A percentile compares a stretch with the other conserved stretches of the same genome.
Evolutionary conservation across 2,797 vertebrate genomes (phyloP).

Genomic region (Anableps anableps): DNA sequence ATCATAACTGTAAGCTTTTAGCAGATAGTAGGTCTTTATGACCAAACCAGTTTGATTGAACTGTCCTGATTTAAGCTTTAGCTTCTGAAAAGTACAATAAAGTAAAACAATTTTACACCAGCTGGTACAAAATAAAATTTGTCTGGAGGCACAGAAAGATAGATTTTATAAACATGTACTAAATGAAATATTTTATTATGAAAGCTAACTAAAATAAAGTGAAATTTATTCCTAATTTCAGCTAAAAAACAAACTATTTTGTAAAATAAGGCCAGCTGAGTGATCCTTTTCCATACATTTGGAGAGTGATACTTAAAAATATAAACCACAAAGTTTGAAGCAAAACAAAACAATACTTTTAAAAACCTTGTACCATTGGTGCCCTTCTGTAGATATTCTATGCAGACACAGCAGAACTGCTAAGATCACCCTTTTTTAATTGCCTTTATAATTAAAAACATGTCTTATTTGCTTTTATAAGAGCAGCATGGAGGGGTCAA

Average conservation of each 20-base stretch:
- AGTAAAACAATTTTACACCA: no score
- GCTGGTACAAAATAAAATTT: no score
- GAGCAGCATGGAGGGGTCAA: background rate
- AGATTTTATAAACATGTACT: no score
- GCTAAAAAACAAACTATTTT: background rate
- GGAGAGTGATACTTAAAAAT: background rate
- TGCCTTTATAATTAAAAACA: background rate
- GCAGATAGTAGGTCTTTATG: constrained; percentile 27
- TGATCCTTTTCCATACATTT: background rate
- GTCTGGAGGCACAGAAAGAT: no score
- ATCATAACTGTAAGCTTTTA: constrained; percentile 13
- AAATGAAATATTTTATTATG: no score
- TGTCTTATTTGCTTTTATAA: background rate
- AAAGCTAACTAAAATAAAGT: no score
- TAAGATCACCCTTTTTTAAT: background rate
- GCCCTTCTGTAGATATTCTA: background rate
- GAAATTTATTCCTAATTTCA: no score
- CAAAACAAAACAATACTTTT: background rate
- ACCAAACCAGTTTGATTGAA: constrained; percentile 6
- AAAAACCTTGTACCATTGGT: background rate
- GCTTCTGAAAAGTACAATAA: constrained; percentile 1
- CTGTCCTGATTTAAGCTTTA: constrained; percentile 8
- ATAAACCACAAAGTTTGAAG: background rate
- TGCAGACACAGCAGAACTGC: background rate
- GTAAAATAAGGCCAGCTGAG: background rate